A percentile compares a stretch with the other conserved stretches of the same genome.
phyloP scores from a whole-genome alignment of 2,797 vertebrate species.

The Danio choprae region DNA sequence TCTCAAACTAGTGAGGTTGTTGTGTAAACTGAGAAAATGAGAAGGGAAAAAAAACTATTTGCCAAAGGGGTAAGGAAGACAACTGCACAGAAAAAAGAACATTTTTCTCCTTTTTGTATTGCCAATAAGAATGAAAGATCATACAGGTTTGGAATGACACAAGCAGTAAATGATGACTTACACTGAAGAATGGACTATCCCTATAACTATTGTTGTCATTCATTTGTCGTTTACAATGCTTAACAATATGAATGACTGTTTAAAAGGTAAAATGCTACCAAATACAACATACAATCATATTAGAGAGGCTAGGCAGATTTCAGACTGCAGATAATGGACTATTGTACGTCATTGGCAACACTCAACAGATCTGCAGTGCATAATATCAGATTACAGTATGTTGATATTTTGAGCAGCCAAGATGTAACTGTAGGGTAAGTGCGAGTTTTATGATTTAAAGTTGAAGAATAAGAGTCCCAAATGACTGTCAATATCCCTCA shows the following conservation, averaged over 20 bases:
- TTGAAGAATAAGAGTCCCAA: slow-evolving; percentile 24
- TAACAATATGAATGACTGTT: not conserved
- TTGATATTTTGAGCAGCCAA: not conserved
- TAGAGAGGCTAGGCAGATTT: slow-evolving; percentile 8
- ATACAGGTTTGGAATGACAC: not conserved
- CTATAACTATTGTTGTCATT: too few species aligned
- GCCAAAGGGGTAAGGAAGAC: slow-evolving; percentile 1
- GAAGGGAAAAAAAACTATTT: not conserved
- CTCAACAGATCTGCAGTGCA: slow-evolving; percentile 13
- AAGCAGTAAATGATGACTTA: not conserved
- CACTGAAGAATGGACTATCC: not conserved
- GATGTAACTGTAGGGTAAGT: not conserved
- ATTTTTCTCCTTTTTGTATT: not conserved
- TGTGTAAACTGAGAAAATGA: not conserved
- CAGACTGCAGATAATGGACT: slow-evolving; percentile 1
- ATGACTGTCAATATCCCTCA: slow-evolving; percentile 24
- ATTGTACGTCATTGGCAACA: not conserved
- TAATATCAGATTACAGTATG: slow-evolving; percentile 7
- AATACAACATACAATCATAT: not conserved
- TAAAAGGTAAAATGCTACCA: slow-evolving; percentile 10
- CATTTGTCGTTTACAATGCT: not conserved
- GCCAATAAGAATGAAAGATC: not conserved
- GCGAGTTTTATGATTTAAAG: slow-evolving; percentile 11
- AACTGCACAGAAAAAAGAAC: not conserved
- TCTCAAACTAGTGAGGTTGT: not conserved